Base-by-base conservation (phyloP, 2,888 invertebrate species). In the Agrochola circellaris region DNA sequence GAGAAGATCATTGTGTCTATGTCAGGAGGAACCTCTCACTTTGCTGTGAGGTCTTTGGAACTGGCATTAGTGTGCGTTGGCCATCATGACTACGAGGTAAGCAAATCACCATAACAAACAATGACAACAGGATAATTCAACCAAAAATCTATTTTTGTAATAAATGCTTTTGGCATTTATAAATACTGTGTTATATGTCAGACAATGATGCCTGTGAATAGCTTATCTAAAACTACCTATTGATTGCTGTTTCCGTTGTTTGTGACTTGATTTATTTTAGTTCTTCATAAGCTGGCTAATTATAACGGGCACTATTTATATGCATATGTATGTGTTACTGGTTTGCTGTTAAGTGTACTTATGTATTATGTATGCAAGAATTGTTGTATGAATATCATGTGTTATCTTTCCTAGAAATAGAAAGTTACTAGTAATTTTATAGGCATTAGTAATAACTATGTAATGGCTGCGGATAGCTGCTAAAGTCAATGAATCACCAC, bases 11-110 rank as follows among this genome's bases (percentile, higher is more conserved):
- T 99, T 15, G 97, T 97, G 61, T 97, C 97, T 75, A 96, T 97
- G 64, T 97, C 97, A 20, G 97, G 97, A 85, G 97, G 97, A 15
- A 93, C 95, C 79, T 97, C 97, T 34, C 98, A 98, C 94, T 98
- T 98, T 95, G 98, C 98, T 0, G 96, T 99, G 83, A 98, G 98
- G 92, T 98, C 98, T 6, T 96, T 99, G 81, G 99, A 99, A 93
- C 96, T 99, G 87, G 98, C 99, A 17, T 96, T 99, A 67, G 98
- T 98, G 58, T 99, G 99, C 95, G 98, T 99, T 17, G 99, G 99
- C 0, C 99, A 99, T 96, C 99, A 99, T 95, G 99, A 99, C 94
- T 99, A 99, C 96, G 99, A 99, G 97, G 99, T 96, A 90, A 91
- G 87, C 8, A 34, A 26, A 30, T 2, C 23, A 62, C 8, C 15